Evolutionary conservation across 2,888 invertebrate species (phyloP).

Genomic region (Callyntrura sp.): DNA sequence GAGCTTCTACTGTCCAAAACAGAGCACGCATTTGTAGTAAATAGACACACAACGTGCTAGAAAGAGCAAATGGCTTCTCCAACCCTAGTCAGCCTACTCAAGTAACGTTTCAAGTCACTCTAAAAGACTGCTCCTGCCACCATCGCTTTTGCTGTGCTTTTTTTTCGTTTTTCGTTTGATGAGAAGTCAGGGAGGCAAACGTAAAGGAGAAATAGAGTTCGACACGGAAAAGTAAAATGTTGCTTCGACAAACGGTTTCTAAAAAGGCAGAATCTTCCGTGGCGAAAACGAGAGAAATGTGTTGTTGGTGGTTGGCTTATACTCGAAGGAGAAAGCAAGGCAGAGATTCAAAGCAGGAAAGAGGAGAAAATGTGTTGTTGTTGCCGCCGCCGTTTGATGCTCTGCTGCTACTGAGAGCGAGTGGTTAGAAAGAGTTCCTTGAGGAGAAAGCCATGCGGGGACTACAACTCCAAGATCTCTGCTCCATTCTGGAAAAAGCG

Average conservation of each 20-base stretch:
- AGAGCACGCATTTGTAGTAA: constrained; percentile 38
- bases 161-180: constrained; percentile 10
- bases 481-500: not conserved
- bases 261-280: constrained; percentile 1
- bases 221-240: constrained; percentile 1
- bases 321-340: no score
- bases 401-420: constrained; percentile 21
- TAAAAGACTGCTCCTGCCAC: constrained; percentile 2
- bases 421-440: constrained; percentile 20
- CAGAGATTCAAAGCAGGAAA: not conserved
- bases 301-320: not conserved
- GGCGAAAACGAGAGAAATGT: not conserved
- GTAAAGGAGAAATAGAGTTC: constrained; percentile 1
- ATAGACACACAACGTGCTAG: constrained; percentile 42
- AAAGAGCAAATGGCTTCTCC: constrained; percentile 25
- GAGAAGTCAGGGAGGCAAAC: not conserved
- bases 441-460: constrained; percentile 22
- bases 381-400: not conserved
- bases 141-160: constrained; percentile 20
- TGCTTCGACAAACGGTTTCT: not conserved
- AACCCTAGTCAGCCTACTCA: not conserved
- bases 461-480: not conserved
- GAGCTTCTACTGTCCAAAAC: not conserved
- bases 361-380: not conserved
- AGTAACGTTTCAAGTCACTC: constrained; percentile 40